Base-by-base conservation (phyloP, 2,888 invertebrate genomes). In the Drosophila paranaensis region DNA sequence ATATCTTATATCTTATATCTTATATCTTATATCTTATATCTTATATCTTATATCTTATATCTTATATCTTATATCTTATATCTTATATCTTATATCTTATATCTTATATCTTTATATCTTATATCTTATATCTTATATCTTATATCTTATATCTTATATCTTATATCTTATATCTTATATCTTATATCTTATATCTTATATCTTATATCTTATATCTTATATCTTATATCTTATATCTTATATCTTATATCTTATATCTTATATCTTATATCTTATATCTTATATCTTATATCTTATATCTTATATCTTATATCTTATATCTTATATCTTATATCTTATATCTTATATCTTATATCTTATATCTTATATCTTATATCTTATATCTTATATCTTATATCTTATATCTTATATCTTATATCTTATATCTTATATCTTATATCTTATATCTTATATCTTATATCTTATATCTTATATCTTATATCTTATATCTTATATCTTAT, bases 381-480 rank as follows among this genome's bases (percentile, higher is more conserved):
- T 30, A 46, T 55, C 55, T 16, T 33, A 55, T 55, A 33, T 55
- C 55, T 30, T 16, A 55, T 42, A 25, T 55, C 42, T 16, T 55
- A 40, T 40, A 54, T 54, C 39, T 6, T 40, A 40, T 40, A 40
- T 40, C 55, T 25, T 55, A 46, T 46, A 46, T 46, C 46, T 27
- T 46, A 46, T 33, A 56, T 43, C 42, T 33, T 16, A 56, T 56
- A 42, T 27, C 16, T 42, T 43, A 43, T 43, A 56, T 11, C 56
- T 33, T 43, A 43, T 20, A 56, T 16, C n/a, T 33, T 33, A 56
- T 45, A 56, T 20, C 43, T 30, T 56, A 13, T 43, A 56, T 43
- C 13, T 16, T 39, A 55, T 45, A 35, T 43, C 30, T 42, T 30
- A 43, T 40, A 56, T 39, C 53, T 37, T 53, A 53, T 39, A 54